Percentiles rank a stretch among this genome's conserved stretches.
Evolutionary conservation across 2,113 vertebrate species (phyloP).

Genomic region (Takifugu bimaculatus): DNA sequence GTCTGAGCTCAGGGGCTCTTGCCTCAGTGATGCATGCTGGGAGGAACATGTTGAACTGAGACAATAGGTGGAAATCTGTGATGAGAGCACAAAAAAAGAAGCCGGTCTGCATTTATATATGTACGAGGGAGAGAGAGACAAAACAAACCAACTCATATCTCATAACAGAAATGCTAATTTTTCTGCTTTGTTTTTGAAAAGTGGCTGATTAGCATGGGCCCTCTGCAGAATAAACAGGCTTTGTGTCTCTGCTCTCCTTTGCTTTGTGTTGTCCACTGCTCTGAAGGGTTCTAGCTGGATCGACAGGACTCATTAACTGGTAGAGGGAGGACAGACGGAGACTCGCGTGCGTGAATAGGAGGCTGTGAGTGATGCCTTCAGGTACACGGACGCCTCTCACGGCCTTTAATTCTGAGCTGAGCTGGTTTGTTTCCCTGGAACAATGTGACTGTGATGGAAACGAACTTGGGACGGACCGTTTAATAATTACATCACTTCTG

Average conservation of each 20-base stretch:
- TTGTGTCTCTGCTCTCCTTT: constrained; percentile 33
- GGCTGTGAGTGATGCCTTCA: constrained; percentile 9
- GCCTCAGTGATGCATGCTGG: constrained; percentile 12
- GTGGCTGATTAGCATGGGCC: constrained; percentile 55
- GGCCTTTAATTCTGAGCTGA: neutral
- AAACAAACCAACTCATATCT: constrained; percentile 43
- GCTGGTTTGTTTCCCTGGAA: too few species aligned
- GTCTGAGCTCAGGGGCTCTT: neutral
- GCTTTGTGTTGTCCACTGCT: constrained; percentile 29
- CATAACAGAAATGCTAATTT: constrained; percentile 52
- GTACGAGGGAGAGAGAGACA: constrained; percentile 3
- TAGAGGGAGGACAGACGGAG: constrained; percentile 24
- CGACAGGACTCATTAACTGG: constrained; percentile 59
- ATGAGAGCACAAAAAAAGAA: constrained; percentile 1
- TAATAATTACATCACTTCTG: too few species aligned
- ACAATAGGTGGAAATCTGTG: neutral
- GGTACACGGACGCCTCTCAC: neutral
- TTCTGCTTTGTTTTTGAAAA: constrained; percentile 44
- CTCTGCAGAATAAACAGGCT: constrained; percentile 56
- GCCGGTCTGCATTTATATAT: constrained; percentile 19
- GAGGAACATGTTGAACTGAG: neutral
- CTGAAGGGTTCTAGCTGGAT: constrained; percentile 38
- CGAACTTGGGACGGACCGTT: too few species aligned
- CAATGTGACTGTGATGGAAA: too few species aligned
- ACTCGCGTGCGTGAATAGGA: constrained; percentile 36